Evolutionary conservation across 37 sponge, comb jelly and placozoan species (phyloP).

Genomic region (Bolinopsis microptera): DNA sequence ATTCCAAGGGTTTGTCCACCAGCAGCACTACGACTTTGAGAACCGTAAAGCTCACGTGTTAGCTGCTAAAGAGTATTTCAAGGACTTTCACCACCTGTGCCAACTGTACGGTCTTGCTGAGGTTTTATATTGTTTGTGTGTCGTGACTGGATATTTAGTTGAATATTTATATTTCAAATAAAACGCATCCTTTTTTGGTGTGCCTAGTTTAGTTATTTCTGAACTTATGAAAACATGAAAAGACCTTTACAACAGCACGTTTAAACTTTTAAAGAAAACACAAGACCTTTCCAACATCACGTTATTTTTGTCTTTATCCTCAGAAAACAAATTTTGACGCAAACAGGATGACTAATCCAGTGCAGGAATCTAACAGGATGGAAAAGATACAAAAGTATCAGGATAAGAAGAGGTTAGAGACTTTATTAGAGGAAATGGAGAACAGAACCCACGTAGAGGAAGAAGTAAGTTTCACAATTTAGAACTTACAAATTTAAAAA

Average conservation of each 20-base stretch:
- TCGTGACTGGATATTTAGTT: too few relatives aligned
- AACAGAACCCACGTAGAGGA: conserved; percentile 8
- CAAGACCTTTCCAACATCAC: too few relatives aligned
- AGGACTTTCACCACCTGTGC: conserved; percentile 61
- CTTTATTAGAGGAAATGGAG: conserved; percentile 9
- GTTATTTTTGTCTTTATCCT: not conserved
- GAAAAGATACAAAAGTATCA: conserved; percentile 43
- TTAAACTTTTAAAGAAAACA: too few relatives aligned
- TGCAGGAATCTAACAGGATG: not conserved
- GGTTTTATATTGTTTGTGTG: too few relatives aligned
- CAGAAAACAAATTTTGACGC: not conserved
- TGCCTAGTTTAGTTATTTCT: too few relatives aligned
- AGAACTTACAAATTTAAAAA: too few relatives aligned
- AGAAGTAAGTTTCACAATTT: conserved; percentile 5
- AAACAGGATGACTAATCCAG: conserved; percentile 34
- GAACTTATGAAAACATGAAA: too few relatives aligned
- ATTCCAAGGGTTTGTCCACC: conserved; percentile 45
- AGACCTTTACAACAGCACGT: too few relatives aligned
- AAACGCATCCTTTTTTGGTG: too few relatives aligned
- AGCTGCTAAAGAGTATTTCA: conserved; percentile 50
- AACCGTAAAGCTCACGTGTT: conserved; percentile 12
- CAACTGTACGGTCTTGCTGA: conserved; percentile 4
- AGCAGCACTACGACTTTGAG: conserved; percentile 37
- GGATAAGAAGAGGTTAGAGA: conserved; percentile 4
- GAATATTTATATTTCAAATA: too few relatives aligned